Conservation (phyloP, 2,797 vertebrate genomes). For the Pyrocephalus nanus region DNA sequence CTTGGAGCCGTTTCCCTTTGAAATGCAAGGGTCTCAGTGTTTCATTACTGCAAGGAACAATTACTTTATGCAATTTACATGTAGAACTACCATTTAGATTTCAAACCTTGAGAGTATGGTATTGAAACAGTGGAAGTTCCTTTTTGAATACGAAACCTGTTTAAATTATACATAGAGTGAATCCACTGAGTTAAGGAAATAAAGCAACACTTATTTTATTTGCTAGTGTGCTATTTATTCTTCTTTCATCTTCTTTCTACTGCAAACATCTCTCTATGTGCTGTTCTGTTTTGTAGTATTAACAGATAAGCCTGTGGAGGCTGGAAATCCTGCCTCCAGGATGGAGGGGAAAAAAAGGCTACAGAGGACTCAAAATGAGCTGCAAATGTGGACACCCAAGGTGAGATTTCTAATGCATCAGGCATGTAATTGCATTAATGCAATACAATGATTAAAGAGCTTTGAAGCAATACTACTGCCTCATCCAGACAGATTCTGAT, state of each 20-base stretch:
- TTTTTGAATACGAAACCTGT: neutral
- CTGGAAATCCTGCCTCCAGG: constrained; percentile 3
- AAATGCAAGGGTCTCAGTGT: neutral
- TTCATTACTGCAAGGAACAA: constrained; percentile 35
- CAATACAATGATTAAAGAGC: constrained; percentile 43
- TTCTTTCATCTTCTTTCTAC: neutral
- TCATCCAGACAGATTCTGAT: constrained; percentile 27
- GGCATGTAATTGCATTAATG: constrained; percentile 51
- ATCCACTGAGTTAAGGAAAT: constrained; percentile 52
- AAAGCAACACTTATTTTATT: constrained; percentile 50
- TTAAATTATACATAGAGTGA: constrained; percentile 9
- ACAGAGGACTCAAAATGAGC: constrained; percentile 41
- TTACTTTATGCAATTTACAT: constrained; percentile 21
- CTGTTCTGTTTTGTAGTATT: neutral
- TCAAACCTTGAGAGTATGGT: neutral
- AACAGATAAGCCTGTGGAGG: neutral
- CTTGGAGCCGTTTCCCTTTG: neutral
- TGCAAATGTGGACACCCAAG: constrained; percentile 3
- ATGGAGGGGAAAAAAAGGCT: neutral
- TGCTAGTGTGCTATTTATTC: constrained; percentile 25
- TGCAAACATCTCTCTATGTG: neutral
- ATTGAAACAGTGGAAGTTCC: neutral
- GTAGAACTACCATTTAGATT: constrained; percentile 14
- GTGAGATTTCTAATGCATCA: constrained; percentile 31
- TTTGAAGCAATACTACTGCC: neutral